Evolutionary conservation across 2,113 vertebrate genomes (phyloP).

Genomic region (Zosterops lateralis): DNA sequence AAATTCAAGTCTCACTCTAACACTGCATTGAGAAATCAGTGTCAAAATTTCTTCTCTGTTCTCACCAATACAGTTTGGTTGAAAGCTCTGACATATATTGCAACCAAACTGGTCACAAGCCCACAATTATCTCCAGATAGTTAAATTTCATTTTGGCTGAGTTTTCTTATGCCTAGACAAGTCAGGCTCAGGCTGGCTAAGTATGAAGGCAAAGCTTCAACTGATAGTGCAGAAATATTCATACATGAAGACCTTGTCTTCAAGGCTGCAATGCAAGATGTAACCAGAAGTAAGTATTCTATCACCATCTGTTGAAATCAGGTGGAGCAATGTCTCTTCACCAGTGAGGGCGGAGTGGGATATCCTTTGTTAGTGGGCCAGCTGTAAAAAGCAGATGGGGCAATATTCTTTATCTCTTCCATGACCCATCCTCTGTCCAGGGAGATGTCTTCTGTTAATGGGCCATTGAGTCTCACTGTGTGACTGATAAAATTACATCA

Average conservation of each 20-base stretch:
- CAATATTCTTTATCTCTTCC: background rate
- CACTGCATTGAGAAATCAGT: conserved; percentile 4
- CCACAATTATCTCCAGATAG: background rate
- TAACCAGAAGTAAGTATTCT: background rate
- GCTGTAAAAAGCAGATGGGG: background rate
- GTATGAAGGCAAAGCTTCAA: background rate
- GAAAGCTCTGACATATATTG: conserved; percentile 7
- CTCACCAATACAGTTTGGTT: background rate
- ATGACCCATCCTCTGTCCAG: background rate
- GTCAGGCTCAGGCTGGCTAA: background rate
- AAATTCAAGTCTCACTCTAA: conserved; percentile 48
- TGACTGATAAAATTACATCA: background rate
- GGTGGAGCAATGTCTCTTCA: background rate
- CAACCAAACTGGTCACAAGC: background rate
- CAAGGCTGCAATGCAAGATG: background rate
- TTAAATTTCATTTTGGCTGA: background rate
- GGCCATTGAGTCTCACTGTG: background rate
- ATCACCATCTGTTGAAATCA: background rate
- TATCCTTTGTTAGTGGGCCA: background rate
- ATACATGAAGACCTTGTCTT: accelerated
- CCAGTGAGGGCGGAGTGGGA: background rate
- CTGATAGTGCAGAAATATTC: accelerated
- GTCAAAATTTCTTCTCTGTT: conserved; percentile 4
- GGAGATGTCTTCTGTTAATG: background rate
- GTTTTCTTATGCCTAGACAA: background rate